Percentiles rank a stretch among this genome's conserved stretches.
Evolutionary conservation across 2,888 invertebrate genomes (phyloP).

Genomic region (Agrilus mali): DNA sequence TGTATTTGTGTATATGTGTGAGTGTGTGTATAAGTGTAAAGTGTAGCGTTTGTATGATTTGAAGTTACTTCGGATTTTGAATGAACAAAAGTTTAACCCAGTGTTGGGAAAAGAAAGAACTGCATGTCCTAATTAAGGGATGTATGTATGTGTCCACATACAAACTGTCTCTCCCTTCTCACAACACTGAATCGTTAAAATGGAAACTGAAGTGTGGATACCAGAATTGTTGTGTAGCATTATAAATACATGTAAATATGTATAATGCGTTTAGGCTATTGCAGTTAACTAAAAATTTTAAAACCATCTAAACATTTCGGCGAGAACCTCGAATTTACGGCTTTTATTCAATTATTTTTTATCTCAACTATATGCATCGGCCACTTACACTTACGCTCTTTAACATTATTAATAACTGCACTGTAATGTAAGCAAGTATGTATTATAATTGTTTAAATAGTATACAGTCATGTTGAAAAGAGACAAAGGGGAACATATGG

Average conservation of each 20-base stretch:
- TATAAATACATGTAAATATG: slow-evolving; percentile 15
- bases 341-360: slow-evolving; percentile 19
- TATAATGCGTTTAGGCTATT: slow-evolving; percentile 35
- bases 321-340: neutral
- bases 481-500: too few relatives aligned
- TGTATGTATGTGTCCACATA: too few relatives aligned
- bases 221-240: slow-evolving; percentile 35
- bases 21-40: slow-evolving; percentile 1
- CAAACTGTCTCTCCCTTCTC: neutral
- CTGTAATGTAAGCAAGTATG: too few relatives aligned
- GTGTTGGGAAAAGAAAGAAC: slow-evolving; percentile 1
- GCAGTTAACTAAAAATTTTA: slow-evolving; percentile 28
- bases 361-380: slow-evolving; percentile 8
- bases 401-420: neutral
- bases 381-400: slow-evolving; percentile 2
- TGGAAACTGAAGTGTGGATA: slow-evolving; percentile 32
- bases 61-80: neutral
- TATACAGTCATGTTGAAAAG: too few relatives aligned
- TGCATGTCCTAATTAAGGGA: too few relatives aligned
- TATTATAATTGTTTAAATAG: too few relatives aligned
- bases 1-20: neutral
- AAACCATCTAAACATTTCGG: neutral
- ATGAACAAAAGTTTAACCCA: too few relatives aligned
- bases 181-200: slow-evolving; percentile 12
- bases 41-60: slow-evolving; percentile 6